phyloP scores from a whole-genome alignment of 2,888 invertebrate species.

The Zhuqinia jingwanae region DNA sequence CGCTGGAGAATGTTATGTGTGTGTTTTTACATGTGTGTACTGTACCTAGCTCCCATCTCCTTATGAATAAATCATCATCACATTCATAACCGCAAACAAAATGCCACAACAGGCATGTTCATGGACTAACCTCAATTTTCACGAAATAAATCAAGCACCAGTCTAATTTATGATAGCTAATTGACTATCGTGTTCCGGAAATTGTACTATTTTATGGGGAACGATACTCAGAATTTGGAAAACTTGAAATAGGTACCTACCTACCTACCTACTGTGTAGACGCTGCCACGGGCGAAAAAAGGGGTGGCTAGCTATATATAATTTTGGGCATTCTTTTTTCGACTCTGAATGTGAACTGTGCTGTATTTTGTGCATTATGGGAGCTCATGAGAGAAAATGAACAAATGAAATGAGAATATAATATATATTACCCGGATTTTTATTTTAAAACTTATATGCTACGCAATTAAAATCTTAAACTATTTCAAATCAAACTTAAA shows the following conservation, averaged over 20 bases:
- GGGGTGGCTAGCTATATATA: neutral
- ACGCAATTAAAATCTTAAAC: too few relatives aligned
- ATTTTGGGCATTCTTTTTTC: too few relatives aligned
- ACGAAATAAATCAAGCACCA: conserved; percentile 64
- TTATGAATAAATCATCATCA: conserved; percentile 59
- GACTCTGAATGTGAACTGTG: too few relatives aligned
- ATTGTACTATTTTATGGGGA: conserved; percentile 62
- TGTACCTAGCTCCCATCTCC: conserved; percentile 12
- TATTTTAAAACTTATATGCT: neutral
- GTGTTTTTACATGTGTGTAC: neutral
- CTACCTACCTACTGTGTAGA: neutral
- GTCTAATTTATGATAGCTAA: conserved; percentile 70
- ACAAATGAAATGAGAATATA: too few relatives aligned
- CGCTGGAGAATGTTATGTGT: too few relatives aligned
- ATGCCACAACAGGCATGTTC: conserved; percentile 34
- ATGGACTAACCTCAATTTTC: conserved; percentile 56
- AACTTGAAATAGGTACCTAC: neutral
- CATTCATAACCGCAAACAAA: conserved; percentile 53
- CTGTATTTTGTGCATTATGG: too few relatives aligned
- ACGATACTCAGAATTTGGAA: conserved; percentile 2
- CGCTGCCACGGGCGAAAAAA: conserved; percentile 12
- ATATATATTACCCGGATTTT: neutral
- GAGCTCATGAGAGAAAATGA: too few relatives aligned
- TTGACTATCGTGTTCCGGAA: conserved; percentile 68
- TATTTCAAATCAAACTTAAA: too few relatives aligned